Evolutionary conservation across 2,113 vertebrate species (phyloP), one percentile per base, ranked within the genome.

Genomic region (Pungitius pungitius): DNA sequence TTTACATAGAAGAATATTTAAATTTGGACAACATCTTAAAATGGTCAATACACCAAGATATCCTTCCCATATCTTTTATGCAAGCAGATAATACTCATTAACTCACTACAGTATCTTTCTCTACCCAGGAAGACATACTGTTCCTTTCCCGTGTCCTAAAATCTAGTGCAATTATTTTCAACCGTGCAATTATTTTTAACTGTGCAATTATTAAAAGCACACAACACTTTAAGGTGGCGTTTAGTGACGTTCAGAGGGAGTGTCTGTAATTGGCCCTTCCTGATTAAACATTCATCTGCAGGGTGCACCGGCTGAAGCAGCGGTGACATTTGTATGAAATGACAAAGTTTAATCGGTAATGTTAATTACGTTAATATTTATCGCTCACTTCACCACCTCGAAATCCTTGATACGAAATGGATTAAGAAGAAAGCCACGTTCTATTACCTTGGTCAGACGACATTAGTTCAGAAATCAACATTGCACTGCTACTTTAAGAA

Each of bases 231-330:
- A 13, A 8, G 9, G 15, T 42, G 24, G 13, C 1, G 3, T 9
- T 30, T 5, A 40, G n/a, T 22, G 12, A 35, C 8, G n/a, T 26
- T 10, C 52, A 33, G 8, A 68, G 62, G 62, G 81, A 79, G 81
- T 59, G 62, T 17, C 40, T n/a, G 35, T 7, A 39, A 4, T 60
- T 9, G 47, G 17, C 2, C 3, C 15, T 15, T 17, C 35, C 69
- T 54, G 11, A 54, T 64, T 43, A 64, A 45, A 75, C 35, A 63
- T 49, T 5, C 55, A 65, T 13, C 6, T 17, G 2, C 54, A 52
- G 55, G 75, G 6, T 79, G 64, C 43, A 3, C 26, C 2, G 1
- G 56, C 26, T 63, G 1, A 62, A 37, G 33, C 8, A 20, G 7
- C 24, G 14, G 0, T n/a, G 7, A 22, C 45, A 9, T 22, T 12